These are phyloP conservation scores for Menura novaehollandiae DNA, from an alignment of 2,113 vertebrate species.

Conservation along the genomic window DNA sequence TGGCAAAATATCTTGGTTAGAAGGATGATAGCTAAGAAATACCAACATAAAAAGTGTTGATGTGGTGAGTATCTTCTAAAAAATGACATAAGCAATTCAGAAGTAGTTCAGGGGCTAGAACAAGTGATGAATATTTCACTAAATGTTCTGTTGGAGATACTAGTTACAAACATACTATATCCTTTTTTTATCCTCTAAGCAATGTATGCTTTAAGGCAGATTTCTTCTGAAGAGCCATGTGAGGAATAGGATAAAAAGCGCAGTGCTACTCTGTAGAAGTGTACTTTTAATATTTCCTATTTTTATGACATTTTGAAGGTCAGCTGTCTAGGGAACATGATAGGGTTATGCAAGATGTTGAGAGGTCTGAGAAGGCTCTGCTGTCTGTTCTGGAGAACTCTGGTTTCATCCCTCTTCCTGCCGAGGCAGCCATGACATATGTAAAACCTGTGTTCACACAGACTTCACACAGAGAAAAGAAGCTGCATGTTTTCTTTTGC, in stretches of 20 bases:
- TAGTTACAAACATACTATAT: background rate
- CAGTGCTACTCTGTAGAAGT: background rate
- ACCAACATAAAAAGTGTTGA: background rate
- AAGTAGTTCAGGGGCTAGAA: background rate
- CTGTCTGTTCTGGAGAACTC: background rate
- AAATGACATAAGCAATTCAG: background rate
- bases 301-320: conserved; percentile 37
- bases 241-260: background rate
- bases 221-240: background rate
- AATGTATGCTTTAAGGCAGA: conserved; percentile 4
- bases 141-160: background rate
- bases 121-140: conserved; percentile 48
- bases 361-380: conserved; percentile 7
- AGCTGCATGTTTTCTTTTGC: background rate
- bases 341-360: background rate
- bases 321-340: background rate
- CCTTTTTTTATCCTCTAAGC: conserved; percentile 24
- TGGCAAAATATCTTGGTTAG: background rate
- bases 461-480: background rate
- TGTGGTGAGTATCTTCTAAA: background rate
- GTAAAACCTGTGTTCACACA: background rate
- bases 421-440: background rate
- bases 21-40: background rate
- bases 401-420: background rate
- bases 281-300: conserved; percentile 6